Evolutionary conservation across 2,888 invertebrate genomes (phyloP).

Genomic region (Tipula lateralis): DNA sequence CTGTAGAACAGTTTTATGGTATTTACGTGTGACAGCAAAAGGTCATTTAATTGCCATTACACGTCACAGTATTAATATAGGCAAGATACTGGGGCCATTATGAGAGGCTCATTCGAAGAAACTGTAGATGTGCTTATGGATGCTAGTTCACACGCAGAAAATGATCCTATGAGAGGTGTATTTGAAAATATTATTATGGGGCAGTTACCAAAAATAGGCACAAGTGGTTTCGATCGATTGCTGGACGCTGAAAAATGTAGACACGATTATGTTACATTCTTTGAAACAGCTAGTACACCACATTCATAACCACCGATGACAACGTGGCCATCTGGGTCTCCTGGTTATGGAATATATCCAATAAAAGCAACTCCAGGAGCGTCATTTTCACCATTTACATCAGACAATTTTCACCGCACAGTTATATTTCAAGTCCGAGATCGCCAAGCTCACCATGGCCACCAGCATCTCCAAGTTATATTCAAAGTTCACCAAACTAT

Average conservation of each 20-base stretch:
- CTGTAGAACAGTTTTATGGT: conserved; percentile 98
- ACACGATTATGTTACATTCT: conserved; percentile 64
- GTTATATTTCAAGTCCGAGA: conserved; percentile 47
- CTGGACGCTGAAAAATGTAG: conserved; percentile 99
- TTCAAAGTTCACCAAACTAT: conserved; percentile 41
- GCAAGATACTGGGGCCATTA: conserved; percentile 96
- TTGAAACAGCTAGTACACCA: conserved; percentile 74
- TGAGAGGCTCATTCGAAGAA: conserved; percentile 99
- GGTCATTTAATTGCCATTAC: conserved; percentile 99
- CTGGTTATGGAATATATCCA: conserved; percentile 73
- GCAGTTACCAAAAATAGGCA: conserved; percentile 94
- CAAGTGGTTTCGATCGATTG: conserved; percentile 93
- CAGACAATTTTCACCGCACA: conserved; percentile 64
- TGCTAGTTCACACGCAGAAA: conserved; percentile 97
- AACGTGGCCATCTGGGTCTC: conserved; percentile 83
- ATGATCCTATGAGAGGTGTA: conserved; percentile 96
- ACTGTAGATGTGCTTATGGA: conserved; percentile 98
- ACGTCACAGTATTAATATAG: conserved; percentile 98
- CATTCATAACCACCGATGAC: conserved; percentile 91
- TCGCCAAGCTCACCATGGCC: conserved; percentile 55
- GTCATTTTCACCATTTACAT: conserved; percentile 91
- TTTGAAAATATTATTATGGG: conserved; percentile 99
- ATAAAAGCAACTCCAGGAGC: conserved; percentile 51
- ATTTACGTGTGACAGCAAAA: conserved; percentile 99
- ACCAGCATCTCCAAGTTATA: conserved; percentile 45